Percentiles rank a stretch among this genome's conserved stretches.
These are phyloP conservation scores for Anaspis maculata DNA, from an alignment of 2,888 invertebrate species.

Conservation along the genomic window DNA sequence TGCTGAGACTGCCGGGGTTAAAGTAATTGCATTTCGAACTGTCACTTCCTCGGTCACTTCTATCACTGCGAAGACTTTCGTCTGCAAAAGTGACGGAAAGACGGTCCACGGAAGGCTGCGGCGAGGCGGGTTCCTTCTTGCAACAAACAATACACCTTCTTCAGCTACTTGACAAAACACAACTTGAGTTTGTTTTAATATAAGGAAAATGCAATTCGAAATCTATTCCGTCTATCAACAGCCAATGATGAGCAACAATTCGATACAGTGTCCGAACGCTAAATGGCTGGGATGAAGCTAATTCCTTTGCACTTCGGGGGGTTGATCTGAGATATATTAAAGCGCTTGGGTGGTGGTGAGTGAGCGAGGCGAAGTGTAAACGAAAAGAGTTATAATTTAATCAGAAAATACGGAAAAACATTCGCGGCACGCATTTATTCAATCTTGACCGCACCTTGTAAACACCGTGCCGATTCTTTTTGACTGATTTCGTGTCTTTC, in stretches of 20 bases:
- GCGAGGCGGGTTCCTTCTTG: conserved; percentile 52
- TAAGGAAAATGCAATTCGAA: no score
- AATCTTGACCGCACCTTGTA: conserved; percentile 34
- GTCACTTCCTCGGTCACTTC: no score
- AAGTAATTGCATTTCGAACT: conserved; percentile 21
- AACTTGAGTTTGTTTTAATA: conserved; percentile 7
- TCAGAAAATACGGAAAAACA: conserved; percentile 37
- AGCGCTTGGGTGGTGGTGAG: no score
- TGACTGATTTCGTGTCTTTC: no score
- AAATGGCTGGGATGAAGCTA: no score
- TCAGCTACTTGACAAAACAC: conserved; percentile 4
- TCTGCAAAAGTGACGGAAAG: conserved; percentile 67
- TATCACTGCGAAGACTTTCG: conserved; percentile 38
- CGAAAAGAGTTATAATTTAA: conserved; percentile 41
- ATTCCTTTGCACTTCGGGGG: no score
- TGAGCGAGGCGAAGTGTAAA: conserved; percentile 30
- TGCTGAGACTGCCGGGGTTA: no score
- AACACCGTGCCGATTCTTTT: conserved; percentile 22
- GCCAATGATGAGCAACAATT: no score
- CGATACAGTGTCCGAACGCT: no score
- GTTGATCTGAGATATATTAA: no score
- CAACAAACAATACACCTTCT: conserved; percentile 4
- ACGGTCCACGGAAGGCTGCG: conserved; percentile 62
- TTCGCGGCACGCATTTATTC: conserved; percentile 40
- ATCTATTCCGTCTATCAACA: no score